Conservation (phyloP, 2,888 invertebrate genomes). For the Tenodera sinensis region DNA sequence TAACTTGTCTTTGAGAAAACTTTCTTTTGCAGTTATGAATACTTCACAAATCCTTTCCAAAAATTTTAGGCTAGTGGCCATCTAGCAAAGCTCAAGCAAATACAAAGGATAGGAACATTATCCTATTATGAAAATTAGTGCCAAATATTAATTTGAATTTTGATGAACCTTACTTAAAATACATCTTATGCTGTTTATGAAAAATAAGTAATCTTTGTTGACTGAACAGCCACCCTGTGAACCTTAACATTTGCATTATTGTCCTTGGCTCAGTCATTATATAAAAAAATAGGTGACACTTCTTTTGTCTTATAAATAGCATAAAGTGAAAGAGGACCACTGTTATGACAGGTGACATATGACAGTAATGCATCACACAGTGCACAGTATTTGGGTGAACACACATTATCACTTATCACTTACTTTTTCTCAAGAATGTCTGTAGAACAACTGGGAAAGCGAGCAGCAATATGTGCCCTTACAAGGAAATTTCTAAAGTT, state of each 20-base stretch:
- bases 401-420: not conserved
- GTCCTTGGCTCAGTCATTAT: not conserved
- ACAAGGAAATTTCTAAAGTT: not conserved
- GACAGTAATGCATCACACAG: not conserved
- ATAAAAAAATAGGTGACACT: not conserved
- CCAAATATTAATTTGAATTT: not conserved
- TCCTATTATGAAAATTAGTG: not conserved
- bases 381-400: not conserved
- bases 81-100: not conserved
- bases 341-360: not conserved
- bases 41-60: not conserved
- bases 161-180: not conserved
- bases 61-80: not conserved
- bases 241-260: not conserved
- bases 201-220: not conserved
- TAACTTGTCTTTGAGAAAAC: not conserved
- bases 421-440: not conserved
- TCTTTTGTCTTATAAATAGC: not conserved
- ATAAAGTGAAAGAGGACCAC: not conserved
- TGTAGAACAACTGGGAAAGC: not conserved
- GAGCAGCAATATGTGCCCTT: not conserved
- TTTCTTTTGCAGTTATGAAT: not conserved
- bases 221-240: not conserved
- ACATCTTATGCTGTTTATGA: not conserved
- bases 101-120: not conserved